Conservation (phyloP, 2,113 vertebrate species). For the Chloropsis cyanopogon region DNA sequence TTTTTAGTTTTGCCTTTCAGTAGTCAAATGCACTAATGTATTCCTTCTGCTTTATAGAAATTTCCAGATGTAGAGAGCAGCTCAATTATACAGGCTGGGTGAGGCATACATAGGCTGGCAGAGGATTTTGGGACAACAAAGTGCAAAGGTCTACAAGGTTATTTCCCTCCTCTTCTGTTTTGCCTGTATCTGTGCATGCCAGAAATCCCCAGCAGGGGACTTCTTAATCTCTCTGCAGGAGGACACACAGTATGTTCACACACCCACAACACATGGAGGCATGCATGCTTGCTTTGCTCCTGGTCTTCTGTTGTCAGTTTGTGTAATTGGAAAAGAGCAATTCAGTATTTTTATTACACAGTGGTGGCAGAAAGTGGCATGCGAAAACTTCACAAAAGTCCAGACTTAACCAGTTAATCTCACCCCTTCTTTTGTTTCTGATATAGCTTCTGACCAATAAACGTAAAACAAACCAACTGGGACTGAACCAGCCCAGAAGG, state of each 20-base stretch:
- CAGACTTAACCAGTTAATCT: neutral
- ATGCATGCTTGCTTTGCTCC: neutral
- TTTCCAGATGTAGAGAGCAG: neutral
- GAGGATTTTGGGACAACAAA: neutral
- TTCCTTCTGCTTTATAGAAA: neutral
- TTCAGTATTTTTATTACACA: neutral
- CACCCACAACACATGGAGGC: neutral
- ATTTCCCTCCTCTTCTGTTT: neutral
- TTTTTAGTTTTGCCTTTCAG: neutral
- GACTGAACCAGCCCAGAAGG: neutral
- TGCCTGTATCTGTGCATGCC: neutral
- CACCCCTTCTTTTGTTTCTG: neutral
- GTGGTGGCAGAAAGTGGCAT: neutral
- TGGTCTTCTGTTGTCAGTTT: neutral
- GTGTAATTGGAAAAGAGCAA: neutral
- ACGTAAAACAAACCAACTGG: neutral
- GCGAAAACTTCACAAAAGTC: neutral
- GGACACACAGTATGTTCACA: neutral
- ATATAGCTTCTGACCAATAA: neutral
- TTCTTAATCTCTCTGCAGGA: neutral
- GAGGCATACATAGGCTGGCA: neutral
- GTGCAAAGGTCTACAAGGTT: neutral
- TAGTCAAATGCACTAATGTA: neutral
- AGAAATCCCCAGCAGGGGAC: neutral
- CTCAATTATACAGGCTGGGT: neutral